Conservation (phyloP, 2,797 vertebrate genomes). For the Oreortyx pictus region DNA sequence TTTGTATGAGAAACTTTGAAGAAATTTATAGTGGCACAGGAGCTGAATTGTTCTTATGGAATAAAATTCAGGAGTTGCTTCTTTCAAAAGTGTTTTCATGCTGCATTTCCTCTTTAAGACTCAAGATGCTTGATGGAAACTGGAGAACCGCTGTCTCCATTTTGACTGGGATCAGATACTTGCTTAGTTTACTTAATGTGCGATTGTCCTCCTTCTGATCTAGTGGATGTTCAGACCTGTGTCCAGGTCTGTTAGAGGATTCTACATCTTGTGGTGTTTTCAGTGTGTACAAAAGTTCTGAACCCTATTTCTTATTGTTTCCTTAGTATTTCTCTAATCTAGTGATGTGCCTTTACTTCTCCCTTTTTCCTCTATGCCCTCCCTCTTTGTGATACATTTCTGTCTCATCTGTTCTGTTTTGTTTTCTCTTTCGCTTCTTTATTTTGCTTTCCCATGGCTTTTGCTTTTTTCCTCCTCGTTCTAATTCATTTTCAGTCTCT, state of each 20-base stretch:
- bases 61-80: neutral
- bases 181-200: neutral
- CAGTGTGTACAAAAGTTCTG: neutral
- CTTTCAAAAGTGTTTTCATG: neutral
- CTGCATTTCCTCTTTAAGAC: neutral
- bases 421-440: constrained; percentile 2
- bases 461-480: neutral
- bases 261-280: neutral
- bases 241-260: neutral
- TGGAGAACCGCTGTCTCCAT: neutral
- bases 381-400: neutral
- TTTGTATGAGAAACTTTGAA: constrained; percentile 16
- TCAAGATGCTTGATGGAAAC: neutral
- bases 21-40: neutral
- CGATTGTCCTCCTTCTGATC: neutral
- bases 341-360: neutral
- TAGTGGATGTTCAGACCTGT: neutral
- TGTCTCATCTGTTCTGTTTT: constrained; percentile 9
- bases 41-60: neutral
- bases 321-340: neutral
- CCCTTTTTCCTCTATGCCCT: neutral
- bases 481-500: constrained; percentile 2
- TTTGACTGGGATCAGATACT: neutral
- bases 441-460: neutral
- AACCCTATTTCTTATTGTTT: neutral